These are phyloP conservation scores for Progne subis DNA, from an alignment of 2,113 vertebrate species.

Conservation along the genomic window DNA sequence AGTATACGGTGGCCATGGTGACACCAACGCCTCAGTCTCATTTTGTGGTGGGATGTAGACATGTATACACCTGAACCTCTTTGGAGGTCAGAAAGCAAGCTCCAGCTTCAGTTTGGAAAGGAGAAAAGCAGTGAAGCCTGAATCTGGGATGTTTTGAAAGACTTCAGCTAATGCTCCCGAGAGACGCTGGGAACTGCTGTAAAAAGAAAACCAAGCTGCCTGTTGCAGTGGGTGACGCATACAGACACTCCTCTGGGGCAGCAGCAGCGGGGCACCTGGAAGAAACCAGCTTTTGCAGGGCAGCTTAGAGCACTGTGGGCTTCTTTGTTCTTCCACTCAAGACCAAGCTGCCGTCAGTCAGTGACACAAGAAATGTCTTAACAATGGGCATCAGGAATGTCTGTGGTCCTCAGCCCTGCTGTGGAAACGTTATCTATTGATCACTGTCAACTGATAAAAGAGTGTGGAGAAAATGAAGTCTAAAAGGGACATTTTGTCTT, in stretches of 20 bases:
- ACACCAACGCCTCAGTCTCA: not conserved
- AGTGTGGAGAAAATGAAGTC: not conserved
- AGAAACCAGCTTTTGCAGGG: not conserved
- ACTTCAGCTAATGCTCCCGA: not conserved
- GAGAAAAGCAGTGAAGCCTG: not conserved
- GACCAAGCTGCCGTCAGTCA: rapidly evolving
- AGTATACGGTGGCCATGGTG: not conserved
- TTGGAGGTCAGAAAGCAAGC: not conserved
- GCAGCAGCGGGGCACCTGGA: rapidly evolving
- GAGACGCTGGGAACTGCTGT: not conserved
- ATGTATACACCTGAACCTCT: not conserved
- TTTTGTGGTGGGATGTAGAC: not conserved
- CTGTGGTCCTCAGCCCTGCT: not conserved
- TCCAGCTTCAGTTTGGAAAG: not conserved
- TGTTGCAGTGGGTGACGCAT: not conserved
- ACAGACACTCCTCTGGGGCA: not conserved
- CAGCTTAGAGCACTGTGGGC: not conserved
- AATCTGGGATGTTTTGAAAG: not conserved
- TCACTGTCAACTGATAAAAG: not conserved
- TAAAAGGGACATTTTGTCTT: not conserved
- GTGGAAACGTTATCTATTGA: not conserved
- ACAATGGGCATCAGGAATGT: not conserved
- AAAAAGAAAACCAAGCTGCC: not conserved
- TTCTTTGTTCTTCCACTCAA: not conserved
- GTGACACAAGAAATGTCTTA: not conserved